phyloP scores from a whole-genome alignment of 2,888 invertebrate species.

The Andrena minutula region DNA sequence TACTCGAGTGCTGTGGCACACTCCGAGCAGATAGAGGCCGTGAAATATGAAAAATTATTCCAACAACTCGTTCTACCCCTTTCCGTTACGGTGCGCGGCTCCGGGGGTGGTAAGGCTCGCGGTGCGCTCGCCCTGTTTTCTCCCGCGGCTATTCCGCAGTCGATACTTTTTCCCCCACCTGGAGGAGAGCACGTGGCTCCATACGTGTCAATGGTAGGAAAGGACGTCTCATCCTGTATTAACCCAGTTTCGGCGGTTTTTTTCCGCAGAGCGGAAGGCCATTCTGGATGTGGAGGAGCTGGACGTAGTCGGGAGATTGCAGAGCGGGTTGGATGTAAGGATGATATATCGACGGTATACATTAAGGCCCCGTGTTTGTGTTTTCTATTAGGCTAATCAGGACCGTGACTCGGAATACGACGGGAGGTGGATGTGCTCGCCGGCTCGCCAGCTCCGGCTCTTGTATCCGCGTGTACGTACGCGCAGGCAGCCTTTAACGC shows the following conservation, averaged over 20 bases:
- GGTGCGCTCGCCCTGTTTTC: background rate
- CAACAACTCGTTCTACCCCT: no score
- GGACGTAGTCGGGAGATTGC: constrained; percentile 46
- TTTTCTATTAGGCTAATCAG: constrained; percentile 82
- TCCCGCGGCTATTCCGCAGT: background rate
- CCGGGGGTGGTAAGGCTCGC: no score
- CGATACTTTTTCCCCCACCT: constrained; percentile 15
- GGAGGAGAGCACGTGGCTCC: constrained; percentile 35
- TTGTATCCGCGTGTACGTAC: constrained; percentile 33
- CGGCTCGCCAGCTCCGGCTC: constrained; percentile 49
- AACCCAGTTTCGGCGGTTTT: constrained; percentile 65
- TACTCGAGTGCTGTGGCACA: no score
- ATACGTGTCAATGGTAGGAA: constrained; percentile 60
- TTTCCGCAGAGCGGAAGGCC: background rate
- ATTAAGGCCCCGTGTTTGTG: constrained; percentile 76
- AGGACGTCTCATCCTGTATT: constrained; percentile 71
- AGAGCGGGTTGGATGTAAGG: constrained; percentile 57
- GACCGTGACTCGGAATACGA: constrained; percentile 80
- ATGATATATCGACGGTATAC: constrained; percentile 76
- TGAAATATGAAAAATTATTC: no score
- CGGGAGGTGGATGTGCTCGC: constrained; percentile 69
- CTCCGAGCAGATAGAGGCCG: no score
- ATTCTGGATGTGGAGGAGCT: background rate
- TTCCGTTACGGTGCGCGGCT: no score
- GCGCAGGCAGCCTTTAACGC: constrained; percentile 21